Evolutionary conservation across 2,888 invertebrate genomes (phyloP), one percentile per base, ranked within the genome.

Genomic region (Osedax fenrisi): DNA sequence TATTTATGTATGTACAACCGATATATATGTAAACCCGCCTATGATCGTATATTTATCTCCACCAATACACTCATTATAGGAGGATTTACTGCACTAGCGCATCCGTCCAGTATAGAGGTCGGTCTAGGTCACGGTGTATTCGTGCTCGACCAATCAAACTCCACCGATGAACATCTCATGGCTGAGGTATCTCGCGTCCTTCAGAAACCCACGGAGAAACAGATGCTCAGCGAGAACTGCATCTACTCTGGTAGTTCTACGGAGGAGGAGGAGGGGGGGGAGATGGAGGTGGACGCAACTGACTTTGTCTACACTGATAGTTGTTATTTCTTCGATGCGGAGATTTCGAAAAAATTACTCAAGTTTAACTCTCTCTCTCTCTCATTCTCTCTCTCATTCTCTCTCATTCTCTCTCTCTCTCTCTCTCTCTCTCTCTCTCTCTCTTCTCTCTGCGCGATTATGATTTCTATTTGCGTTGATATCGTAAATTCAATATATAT

Each of bases 81-180:
- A 24, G 86, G 86, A 5, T 85, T 86, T 77, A 84, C 85, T 59
- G 85, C 84, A 1, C 76, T 86, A 23, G 86, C 85, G 3, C 86
- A 86, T 76, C 85, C 85, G 2, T 85, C 85, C 10, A 75, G 82
- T n/a, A 76, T 86, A 10, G 74, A 79, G 2, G 80, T 85, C 24
- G 86, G 85, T 2, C 80, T 80, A 3, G 81, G 81, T 13, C 86
- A 86, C 79, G 86, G 86, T 25, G 86, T 86, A 3, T 86, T 84
- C 79, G 84, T 86, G 0, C 76, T 86, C 2, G 78, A 81, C 21
- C 71, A 73, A 22, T 24, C 70, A 3, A 56, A 73, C 21, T 17
- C 21, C 3, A 27, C 59, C 2, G 17, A n/a, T 1, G 62, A 25
- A 1, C 25, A 66, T n/a, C 22, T 68, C 24, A 79, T 82, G 22